Evolutionary conservation across 2,888 invertebrate species (phyloP), one percentile per base, ranked within the genome.

Genomic region (Thumatha senex): DNA sequence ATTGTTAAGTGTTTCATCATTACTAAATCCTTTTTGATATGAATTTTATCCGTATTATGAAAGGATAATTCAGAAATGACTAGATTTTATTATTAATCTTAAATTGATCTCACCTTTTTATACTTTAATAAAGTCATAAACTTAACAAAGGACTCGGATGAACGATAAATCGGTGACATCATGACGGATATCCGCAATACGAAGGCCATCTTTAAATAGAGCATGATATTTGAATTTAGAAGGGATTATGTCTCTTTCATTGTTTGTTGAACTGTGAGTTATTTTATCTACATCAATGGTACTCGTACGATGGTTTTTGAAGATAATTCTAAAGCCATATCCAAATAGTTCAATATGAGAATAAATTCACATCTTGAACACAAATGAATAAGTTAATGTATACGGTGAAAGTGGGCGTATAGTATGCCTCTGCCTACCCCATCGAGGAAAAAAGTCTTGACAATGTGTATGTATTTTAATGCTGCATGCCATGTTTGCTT

Each of bases 151-250:
- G 41, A 45, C 10, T 35, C 5, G 18, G 18, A 24, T 24, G 5
- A 12, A 34, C n/a, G 36, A 41, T 33, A 14, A 15, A 47, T 51
- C 46, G 13, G 29, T 40, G 24, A 31, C 43, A 51, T 51, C 46
- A 34, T 46, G 33, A 34, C 46, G 51, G 51, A 51, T 43, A 51
- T 51, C 47, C 46, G 43, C 46, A 40, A 39, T 29, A 13, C 51
- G 43, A 51, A 51, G 51, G 51, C 39, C 47, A 41, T 54, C 35
- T 46, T 14, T 49, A 62, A 59, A 48, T 57, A 46, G 50, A 57
- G 31, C 60, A 67, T 63, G 64, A 60, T 64, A 64, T 67, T 64
- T 64, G 51, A 40, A 51, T 50, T 63, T 67, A 59, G 64, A 67
- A 60, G 60, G 57, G 67, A 64, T 34, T 48, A 62, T 43, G 36